Conservation (phyloP, 2,888 invertebrate species). For the Apotomis capreana region DNA sequence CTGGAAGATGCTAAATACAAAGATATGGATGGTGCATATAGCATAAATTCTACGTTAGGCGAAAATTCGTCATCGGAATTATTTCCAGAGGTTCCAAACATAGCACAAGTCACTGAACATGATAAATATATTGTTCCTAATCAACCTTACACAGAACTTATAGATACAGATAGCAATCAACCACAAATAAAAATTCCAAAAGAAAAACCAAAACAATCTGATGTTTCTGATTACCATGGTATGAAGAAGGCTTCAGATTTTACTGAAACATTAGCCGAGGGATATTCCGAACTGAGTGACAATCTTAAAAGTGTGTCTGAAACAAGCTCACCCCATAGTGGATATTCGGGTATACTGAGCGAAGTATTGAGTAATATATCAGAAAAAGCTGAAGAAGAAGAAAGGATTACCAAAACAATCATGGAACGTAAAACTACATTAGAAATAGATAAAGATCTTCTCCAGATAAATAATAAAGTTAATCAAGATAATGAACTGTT, state of each 20-base stretch:
- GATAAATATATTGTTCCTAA: background rate
- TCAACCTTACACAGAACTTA: background rate
- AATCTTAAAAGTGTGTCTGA: background rate
- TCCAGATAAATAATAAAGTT: background rate
- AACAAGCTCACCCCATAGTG: background rate
- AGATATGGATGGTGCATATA: background rate
- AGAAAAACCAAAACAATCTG: background rate
- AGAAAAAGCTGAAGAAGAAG: constrained; percentile 10
- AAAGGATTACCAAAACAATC: background rate
- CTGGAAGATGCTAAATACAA: background rate
- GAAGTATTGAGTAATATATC: constrained; percentile 22
- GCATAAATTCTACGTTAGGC: background rate
- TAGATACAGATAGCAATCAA: background rate
- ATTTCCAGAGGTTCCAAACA: background rate
- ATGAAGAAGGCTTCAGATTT: background rate
- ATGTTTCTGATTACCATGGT: too few species aligned
- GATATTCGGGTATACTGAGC: constrained; percentile 11
- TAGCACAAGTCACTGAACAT: background rate
- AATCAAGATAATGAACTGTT: background rate
- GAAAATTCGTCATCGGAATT: too few species aligned
- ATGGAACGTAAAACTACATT: background rate
- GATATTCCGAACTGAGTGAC: background rate
- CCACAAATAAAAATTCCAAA: background rate
- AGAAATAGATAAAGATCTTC: background rate
- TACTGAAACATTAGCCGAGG: background rate